Base-by-base conservation (phyloP, 1,140 invertebrate genomes). In the Stegodyphus mimosarum region DNA sequence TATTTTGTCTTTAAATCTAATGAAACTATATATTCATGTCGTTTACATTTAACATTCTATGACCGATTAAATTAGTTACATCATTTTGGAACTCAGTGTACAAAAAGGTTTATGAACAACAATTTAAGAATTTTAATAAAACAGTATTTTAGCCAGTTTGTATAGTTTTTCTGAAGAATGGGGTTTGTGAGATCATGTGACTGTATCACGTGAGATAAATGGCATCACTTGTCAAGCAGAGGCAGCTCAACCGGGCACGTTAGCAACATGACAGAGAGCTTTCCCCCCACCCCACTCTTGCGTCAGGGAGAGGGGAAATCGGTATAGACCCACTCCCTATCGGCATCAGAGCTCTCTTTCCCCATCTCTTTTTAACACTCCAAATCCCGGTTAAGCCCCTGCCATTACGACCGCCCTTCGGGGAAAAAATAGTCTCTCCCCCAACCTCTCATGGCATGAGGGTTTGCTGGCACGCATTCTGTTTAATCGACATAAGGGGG, bases 401-500 rank as follows among this genome's bases (percentile, higher is more conserved):
- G 78, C 78, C 78, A 81, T 81, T 81, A 81, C 78, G 78, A 72
- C 78, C 69, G 70, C 69, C 78, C 60, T 77, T 77, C 74, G 10
- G 10, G 9, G 17, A 73, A 18, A 55, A 73, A 73, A 69, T 6
- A 52, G 50, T 50, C 67, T 18, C 66, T 18, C 77, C 55, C 53
- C 52, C 48, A 33, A 3, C 33, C 33, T 33, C 33, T 33, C 33
- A 33, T 33, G 33, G 33, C 13, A 67, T 10, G 64, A 50, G 77
- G 64, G 64, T 79, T 69, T 70, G 77, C 64, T 18, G 51, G 64
- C 64, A 79, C 67, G 77, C 77, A 55, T 79, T 79, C 77, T 81
- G 78, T 63, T 72, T 72, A 50, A 81, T 71, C 70, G 67, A 51
- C 11, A 48, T 70, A 60, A 52, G 64, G 66, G 69, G 64, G 78